Evolutionary conservation across 2,797 vertebrate genomes (phyloP), one percentile per base, ranked within the genome.

Genomic region (Anolis apletophallus): DNA sequence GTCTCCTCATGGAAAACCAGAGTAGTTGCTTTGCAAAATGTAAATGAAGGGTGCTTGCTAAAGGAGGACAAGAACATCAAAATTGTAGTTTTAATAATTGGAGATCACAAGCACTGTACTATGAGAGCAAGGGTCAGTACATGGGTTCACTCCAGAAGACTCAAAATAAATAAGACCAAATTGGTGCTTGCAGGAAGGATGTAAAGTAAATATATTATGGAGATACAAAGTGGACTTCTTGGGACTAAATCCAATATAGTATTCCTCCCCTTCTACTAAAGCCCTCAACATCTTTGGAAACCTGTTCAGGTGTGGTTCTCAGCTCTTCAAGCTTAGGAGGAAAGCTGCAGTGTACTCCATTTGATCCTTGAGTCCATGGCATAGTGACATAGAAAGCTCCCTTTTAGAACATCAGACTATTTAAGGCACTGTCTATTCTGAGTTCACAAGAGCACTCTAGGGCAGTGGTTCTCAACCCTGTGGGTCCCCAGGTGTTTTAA

Each of bases 31-130:
- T 32, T 59, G 61, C 59, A 26, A 32, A 50, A 80, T 75, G 83
- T 75, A 81, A 88, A 85, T 81, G 34, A 69, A 55, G 29, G 67
- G 19, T 81, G 59, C n/a, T 73, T 75, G 57, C 52, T 50, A 74
- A 74, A 74, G 29, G 50, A n/a, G 69, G 68, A 80, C 54, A 69
- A 57, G 57, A 50, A 68, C 57, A 67, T 80, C 16, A 79, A 55
- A 75, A 16, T 14, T 52, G n/a, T 46, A 68, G 46, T 80, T 84
- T 50, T 55, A 68, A 73, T 64, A 40, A 68, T 54, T 29, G 34
- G 9, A 84, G 59, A 84, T 74, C 57, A 55, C 67, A 68, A 29
- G 46, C 67, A 21, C 19, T 46, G 19, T 50, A 84, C 34, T 84
- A 23, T 32, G 36, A 75, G 46, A 34, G 26, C 69, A 84, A 19